phyloP scores from a whole-genome alignment of 2,113 vertebrate species.

The Cichladusa arquata region DNA sequence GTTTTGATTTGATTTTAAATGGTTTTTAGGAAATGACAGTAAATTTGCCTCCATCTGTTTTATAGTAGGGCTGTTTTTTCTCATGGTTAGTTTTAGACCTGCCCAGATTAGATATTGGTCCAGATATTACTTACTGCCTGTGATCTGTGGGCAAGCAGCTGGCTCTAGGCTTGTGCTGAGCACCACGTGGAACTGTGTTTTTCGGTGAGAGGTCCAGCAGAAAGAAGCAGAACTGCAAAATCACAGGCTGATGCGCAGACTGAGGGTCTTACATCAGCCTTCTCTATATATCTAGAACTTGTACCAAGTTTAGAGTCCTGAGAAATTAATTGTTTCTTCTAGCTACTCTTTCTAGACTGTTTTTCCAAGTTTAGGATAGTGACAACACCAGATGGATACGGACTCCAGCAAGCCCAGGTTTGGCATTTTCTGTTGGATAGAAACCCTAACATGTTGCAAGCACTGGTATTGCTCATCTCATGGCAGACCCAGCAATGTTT shows the following conservation, averaged over 20 bases:
- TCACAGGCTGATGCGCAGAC: background rate
- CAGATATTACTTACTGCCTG: background rate
- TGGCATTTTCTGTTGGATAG: constrained; percentile 2
- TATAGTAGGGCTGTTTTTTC: background rate
- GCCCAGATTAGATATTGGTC: background rate
- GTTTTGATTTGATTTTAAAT: background rate
- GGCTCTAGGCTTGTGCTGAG: background rate
- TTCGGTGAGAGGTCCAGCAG: background rate
- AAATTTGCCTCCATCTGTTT: background rate
- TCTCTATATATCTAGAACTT: background rate
- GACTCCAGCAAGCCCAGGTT: background rate
- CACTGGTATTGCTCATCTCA: background rate
- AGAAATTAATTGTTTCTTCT: background rate
- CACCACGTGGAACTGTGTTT: rapidly evolving
- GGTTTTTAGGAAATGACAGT: background rate
- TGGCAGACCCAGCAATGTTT: background rate
- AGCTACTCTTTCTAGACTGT: background rate
- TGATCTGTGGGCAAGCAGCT: background rate
- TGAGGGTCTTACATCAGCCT: background rate
- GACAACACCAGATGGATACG: background rate
- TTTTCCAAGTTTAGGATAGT: background rate
- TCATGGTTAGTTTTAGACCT: background rate
- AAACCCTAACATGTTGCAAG: background rate
- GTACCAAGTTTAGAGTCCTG: background rate
- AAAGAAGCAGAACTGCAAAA: background rate